Evolutionary conservation across 2,888 invertebrate species (phyloP).

Genomic region (Schizaphis graminum): DNA sequence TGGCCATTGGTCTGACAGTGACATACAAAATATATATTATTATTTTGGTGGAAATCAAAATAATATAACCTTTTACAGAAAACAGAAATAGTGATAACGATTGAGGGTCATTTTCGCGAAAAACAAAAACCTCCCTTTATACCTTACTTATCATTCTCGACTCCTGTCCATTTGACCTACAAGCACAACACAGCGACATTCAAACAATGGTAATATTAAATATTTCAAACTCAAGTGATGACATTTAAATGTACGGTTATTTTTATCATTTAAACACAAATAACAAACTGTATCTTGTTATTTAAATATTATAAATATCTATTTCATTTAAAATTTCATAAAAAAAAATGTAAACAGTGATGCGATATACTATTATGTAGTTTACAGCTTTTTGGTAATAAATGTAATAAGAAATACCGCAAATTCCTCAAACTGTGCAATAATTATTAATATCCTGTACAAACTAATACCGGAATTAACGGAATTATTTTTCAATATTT

Average conservation of each 20-base stretch:
- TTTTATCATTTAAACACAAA: background rate
- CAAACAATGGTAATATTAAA: background rate
- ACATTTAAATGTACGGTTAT: background rate
- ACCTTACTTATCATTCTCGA: background rate
- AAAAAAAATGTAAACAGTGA: background rate
- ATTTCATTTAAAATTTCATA: background rate
- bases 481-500: slow-evolving; percentile 1
- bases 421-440: background rate
- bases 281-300: background rate
- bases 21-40: no score
- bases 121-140: no score
- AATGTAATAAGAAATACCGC: background rate
- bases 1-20: no score
- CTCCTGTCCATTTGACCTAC: background rate
- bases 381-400: background rate
- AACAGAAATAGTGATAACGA: no score
- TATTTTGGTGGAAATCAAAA: no score
- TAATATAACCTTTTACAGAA: no score
- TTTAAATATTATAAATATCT: background rate
- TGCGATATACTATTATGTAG: background rate
- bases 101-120: no score
- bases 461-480: background rate
- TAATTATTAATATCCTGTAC: background rate
- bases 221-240: background rate
- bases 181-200: background rate